These are phyloP conservation scores for Penaeus vannamei DNA, from an alignment of 1,140 invertebrate species.

Conservation along the genomic window DNA sequence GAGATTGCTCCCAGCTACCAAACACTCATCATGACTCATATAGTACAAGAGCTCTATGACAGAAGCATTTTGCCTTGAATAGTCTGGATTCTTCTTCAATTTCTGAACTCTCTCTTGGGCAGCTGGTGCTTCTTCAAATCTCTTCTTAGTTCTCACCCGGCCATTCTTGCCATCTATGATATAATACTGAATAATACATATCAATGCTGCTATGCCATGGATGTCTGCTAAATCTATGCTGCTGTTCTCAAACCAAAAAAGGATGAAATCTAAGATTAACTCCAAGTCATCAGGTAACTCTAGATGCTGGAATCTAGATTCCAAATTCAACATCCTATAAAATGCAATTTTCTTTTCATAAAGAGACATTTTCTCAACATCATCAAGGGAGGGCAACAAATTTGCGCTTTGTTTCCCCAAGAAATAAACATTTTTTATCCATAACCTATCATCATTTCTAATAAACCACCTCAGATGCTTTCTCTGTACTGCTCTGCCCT, in stretches of 20 bases:
- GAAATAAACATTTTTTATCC: neutral
- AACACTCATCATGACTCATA: conserved; percentile 40
- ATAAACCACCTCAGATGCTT: conserved; percentile 44
- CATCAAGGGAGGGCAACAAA: conserved; percentile 32
- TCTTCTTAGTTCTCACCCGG: conserved; percentile 47
- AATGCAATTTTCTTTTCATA: conserved; percentile 44
- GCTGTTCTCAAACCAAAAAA: conserved; percentile 45
- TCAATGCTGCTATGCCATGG: conserved; percentile 36
- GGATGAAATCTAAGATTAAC: conserved; percentile 44
- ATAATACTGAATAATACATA: conserved; percentile 50
- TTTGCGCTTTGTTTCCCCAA: neutral
- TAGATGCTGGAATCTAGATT: neutral
- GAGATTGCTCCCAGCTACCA: conserved; percentile 38
- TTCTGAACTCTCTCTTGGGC: conserved; percentile 2
- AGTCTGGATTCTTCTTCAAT: neutral
- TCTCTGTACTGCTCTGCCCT: neutral
- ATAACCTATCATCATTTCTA: conserved; percentile 32
- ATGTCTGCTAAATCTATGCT: conserved; percentile 6
- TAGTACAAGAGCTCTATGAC: conserved; percentile 12
- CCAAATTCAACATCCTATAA: conserved; percentile 3
- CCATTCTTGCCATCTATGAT: conserved; percentile 57
- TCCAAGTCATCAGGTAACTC: conserved; percentile 49
- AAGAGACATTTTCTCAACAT: conserved; percentile 37
- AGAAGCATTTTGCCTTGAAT: neutral
- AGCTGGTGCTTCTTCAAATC: conserved; percentile 33